Percentiles rank a stretch among this genome's conserved stretches.
Conservation (phyloP, 64 coral and sea anemone genomes). For the Dendronephthya gigantea region DNA sequence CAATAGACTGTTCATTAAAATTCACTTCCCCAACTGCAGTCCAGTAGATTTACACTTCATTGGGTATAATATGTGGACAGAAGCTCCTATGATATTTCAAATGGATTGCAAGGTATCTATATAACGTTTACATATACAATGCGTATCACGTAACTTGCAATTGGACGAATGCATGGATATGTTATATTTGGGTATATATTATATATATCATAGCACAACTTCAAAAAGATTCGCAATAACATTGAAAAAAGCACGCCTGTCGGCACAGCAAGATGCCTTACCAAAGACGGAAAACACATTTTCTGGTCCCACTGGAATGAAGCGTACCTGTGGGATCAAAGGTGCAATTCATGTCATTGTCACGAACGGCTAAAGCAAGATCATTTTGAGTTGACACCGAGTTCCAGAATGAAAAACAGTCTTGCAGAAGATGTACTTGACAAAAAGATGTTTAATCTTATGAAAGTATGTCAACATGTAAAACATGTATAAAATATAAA, state of each 20-base stretch:
- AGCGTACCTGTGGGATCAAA: slow-evolving; percentile 28
- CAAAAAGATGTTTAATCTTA: slow-evolving; percentile 27
- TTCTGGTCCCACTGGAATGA: slow-evolving; percentile 27
- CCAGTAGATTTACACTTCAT: slow-evolving; percentile 3
- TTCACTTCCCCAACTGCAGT: background rate
- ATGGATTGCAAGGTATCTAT: slow-evolving; percentile 31
- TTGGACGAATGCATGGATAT: no score
- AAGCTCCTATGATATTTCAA: slow-evolving; percentile 18
- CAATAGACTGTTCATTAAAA: slow-evolving; percentile 29
- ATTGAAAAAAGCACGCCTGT: no score
- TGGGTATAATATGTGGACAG: slow-evolving; percentile 16
- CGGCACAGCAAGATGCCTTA: background rate
- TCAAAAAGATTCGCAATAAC: slow-evolving; percentile 31
- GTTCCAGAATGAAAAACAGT: slow-evolving; percentile 17
- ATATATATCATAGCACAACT: slow-evolving; percentile 21
- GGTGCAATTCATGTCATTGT: background rate
- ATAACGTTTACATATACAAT: background rate
- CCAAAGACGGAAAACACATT: background rate
- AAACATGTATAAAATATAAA: background rate
- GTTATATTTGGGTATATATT: background rate
- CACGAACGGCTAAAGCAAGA: background rate
- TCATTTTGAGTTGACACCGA: slow-evolving; percentile 28
- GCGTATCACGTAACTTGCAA: background rate
- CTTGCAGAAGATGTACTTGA: slow-evolving; percentile 28
- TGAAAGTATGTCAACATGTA: slow-evolving; percentile 5